Evolutionary conservation across 2,113 vertebrate genomes (phyloP), one percentile per base, ranked within the genome.

Genomic region (Fulica atra): DNA sequence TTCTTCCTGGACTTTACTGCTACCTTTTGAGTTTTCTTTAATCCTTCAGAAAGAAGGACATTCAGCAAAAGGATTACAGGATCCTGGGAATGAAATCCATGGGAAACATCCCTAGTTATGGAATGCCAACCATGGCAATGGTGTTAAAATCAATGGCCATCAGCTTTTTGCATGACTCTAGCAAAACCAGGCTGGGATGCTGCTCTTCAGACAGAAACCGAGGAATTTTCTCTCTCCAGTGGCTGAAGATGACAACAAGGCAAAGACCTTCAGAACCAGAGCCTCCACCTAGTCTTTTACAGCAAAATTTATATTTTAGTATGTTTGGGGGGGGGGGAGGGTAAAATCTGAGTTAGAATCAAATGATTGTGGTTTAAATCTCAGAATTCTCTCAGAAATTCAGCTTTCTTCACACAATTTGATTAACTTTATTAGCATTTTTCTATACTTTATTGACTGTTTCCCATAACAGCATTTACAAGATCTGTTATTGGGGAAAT

Each of bases 1-100:
- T 93, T 97, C 79, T 92, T 78, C 50, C 26, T 59, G 54, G 54
- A 81, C 79, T 88, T 92, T 89, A 59, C 87, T 88, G 54, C 53
- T 94, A 56, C 60, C 60, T 92, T 88, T 81, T 0, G 0, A 88
- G 57, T 93, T 81, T 78, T 33, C 44, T 57, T 81, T 90, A 90
- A 90, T 79, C 76, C 48, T 94, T 88, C 92, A 81, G 61, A 72
- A 90, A 28, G 71, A 77, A 88, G 68, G 61, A 86, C 61, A 72
- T 86, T 86, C 56, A 88, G 64, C 56, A 74, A 90, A 81, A 95
- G 56, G 72, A 88, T 91, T 88, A 71, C 72, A 92, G 60, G 56
- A 83, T 79, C 89, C 69, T 86, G 42, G 56, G 64, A 59, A 6
- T 83, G 72, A 83, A 88, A 86, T 44, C 65, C 76, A 70, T 74